Evolutionary conservation across 2,888 invertebrate species (phyloP), one percentile per base, ranked within the genome.

Genomic region (Zhengitettix transpicula): DNA sequence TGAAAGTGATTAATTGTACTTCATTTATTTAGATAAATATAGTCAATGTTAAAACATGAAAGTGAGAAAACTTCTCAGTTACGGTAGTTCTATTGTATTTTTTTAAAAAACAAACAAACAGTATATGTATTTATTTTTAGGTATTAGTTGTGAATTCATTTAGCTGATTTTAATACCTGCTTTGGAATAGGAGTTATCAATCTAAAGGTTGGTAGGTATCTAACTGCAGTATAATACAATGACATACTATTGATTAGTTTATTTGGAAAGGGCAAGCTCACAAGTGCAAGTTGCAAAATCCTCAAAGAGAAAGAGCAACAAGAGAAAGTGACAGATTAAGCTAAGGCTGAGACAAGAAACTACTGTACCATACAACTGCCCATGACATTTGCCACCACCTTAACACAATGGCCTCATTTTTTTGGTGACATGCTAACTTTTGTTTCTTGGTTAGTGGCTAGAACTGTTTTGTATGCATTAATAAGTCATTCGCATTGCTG

Each of bases 361-460:
- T 64, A 64, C 58, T 15, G 52, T 44, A 58, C 60, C 56, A 52
- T 58, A 60, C 56, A 57, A 61, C 57, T 61, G 61, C 57, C 63
- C 61, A 61, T 61, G 63, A 58, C 62, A 62, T 57, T 57, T 63
- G 63, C 63, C 61, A 60, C 60, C 63, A 59, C 63, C 63, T 61
- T 61, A 59, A 58, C 63, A 59, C 57, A 61, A 55, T 58, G 59
- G 63, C 63, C 63, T 56, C 15, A 52, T 7, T 28, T 28, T 28
- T 28, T 28, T 28, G 58, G 58, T 60, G 58, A 58, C 60, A 60
- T 60, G 60, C 61, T 58, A 57, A 40, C 11, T 16, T 28, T 28
- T 28, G 28, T 28, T 28, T 28, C 28, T 28, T 28, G 28, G 28
- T 40, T 28, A 40, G 28, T 28, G 28, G 28, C 28, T 28, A 28